Evolutionary conservation across 1,140 invertebrate species (phyloP), one percentile per base, ranked within the genome.

Genomic region (Lordiphosa clarofinis): DNA sequence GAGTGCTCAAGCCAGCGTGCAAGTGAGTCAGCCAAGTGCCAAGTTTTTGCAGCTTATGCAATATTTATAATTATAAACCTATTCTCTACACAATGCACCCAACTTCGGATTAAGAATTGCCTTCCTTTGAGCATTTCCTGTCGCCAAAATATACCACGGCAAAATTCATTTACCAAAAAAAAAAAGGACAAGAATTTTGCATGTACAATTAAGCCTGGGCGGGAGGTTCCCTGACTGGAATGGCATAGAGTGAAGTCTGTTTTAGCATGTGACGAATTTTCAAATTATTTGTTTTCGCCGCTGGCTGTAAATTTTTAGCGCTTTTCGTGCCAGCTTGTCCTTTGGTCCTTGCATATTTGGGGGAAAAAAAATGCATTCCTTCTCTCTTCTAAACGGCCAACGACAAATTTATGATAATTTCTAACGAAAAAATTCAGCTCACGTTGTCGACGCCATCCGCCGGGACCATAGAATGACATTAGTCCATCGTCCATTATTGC

Each of bases 361-460:
- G 47, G 28, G 9, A 7, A 48, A 39, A 44, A 15, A 50, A 59
- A 59, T 31, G 7, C 64, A 44, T 6, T 19, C 64, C 55, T 68
- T 39, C 60, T 55, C 48, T 54, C 40, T 56, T 60, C 60, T 63
- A 62, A 74, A 74, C 65, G 56, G 50, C 50, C 73, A 84, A 76
- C 78, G 78, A 84, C 78, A 84, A 84, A 84, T 84, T 84, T 84
- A 84, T 84, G 78, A 84, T 84, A 84, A 84, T 84, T 84, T 81
- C 44, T 48, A 66, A 63, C 42, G 59, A 70, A 84, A 81, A 58
- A 79, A 61, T 70, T 40, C 56, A 49, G 56, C 56, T 61, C 71
- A 49, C 53, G 52, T 59, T 65, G 63, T 43, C 55, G 60, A 31
- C 28, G 28, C 40, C 49, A 63, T 46, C 63, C 48, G 49, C 52